Percentiles rank a stretch among this genome's conserved stretches.
Evolutionary conservation across 2,113 vertebrate species (phyloP).

Genomic region (Catharus fuscescens): DNA sequence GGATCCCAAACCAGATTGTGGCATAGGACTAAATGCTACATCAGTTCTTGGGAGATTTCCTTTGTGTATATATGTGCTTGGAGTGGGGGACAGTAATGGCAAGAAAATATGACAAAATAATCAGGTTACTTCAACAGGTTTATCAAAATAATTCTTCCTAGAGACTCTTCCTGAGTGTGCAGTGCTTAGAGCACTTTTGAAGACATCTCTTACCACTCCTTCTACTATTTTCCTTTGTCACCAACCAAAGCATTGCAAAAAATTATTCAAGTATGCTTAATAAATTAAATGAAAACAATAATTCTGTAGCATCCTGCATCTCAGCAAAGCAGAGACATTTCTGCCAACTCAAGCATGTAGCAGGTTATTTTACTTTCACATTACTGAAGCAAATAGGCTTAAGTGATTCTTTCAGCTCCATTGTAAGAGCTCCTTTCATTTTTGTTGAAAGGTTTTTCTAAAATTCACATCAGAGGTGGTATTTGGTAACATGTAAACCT

Average conservation of each 20-base stretch:
- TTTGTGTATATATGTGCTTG: neutral
- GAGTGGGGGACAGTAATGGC: fast-evolving
- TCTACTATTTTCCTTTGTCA: neutral
- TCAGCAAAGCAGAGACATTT: neutral
- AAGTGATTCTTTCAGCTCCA: neutral
- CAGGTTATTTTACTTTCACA: neutral
- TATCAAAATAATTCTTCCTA: neutral
- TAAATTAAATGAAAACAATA: neutral
- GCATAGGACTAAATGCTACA: neutral
- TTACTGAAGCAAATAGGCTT: neutral
- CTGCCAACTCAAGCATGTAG: neutral
- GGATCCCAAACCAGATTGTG: neutral
- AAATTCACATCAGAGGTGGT: neutral
- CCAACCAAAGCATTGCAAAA: neutral
- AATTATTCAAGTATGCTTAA: neutral
- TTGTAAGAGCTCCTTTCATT: neutral
- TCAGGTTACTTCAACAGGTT: neutral
- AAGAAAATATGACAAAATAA: neutral
- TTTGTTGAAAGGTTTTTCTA: neutral
- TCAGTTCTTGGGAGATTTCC: neutral
- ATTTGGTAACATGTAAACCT: neutral
- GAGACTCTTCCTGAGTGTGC: neutral
- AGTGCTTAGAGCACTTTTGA: neutral
- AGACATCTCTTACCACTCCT: neutral
- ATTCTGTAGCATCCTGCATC: neutral